Evolutionary conservation across 2,113 vertebrate species (phyloP), one percentile per base, ranked within the genome.

Genomic region (Hylia prasina): DNA sequence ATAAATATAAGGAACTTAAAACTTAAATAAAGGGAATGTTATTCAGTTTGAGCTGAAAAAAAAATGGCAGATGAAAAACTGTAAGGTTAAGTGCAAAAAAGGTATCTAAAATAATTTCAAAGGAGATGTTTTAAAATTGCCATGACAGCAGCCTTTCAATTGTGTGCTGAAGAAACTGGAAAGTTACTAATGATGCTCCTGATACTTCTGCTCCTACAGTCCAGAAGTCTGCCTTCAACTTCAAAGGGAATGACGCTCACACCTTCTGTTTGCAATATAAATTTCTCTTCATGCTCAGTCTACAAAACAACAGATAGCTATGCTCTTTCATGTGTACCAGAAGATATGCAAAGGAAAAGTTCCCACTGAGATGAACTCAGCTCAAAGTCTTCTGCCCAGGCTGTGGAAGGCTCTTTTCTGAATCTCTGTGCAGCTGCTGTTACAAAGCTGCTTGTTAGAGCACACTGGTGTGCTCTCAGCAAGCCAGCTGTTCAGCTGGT

Each of bases 141-240:
- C 53, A 65, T 92, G 94, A 69, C 90, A 93, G 85, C 80, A 97
- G 76, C 68, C 88, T 95, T 97, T 96, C 76, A 84, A 78, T 72
- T 76, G 53, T 80, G 53, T 60, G 47, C 68, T 83, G 87, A 86
- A 89, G 85, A 87, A 90, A 89, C 10, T 28, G 56, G 22, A 58
- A 96, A 92, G 93, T 89, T 87, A 64, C 80, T 96, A 96, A 97
- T 82, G 92, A 93, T 78, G 40, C n/a, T 87, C 40, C 88, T 79
- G 72, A 45, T 87, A 90, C 50, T 92, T 90, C 76, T 90, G 25
- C 44, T 27, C 2, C 76, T 51, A 56, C 56, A 71, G 58, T 27
- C 60, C 66, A 27, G 68, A 89, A 21, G 68, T 94, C 75, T 87
- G 64, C 47, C 56, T 90, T 95, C 0, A 2, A 9, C 94, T 95